Conservation (phyloP, 1,140 invertebrate species). For the Tyrophagus putrescentiae region DNA sequence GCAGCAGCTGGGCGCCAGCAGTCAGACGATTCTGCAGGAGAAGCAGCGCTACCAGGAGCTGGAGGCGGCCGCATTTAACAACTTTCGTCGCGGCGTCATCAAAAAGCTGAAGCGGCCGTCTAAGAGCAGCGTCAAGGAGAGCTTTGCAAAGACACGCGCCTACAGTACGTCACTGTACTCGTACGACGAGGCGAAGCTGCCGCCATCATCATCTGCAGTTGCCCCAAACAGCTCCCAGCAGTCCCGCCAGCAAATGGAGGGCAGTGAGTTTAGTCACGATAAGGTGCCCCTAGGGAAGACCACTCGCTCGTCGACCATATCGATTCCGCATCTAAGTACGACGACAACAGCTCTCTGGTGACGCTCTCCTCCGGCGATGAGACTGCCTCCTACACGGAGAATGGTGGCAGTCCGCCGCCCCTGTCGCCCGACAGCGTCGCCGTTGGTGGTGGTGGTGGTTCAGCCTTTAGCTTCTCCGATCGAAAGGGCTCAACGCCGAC, state of each 20-base stretch:
- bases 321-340: slow-evolving; percentile 6
- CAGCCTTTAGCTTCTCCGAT: not conserved
- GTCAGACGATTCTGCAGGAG: slow-evolving; percentile 76
- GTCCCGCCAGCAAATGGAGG: not conserved
- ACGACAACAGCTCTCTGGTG: not conserved
- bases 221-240: not conserved
- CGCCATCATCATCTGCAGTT: not conserved
- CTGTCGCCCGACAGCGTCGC: not conserved
- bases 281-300: not conserved
- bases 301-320: slow-evolving; percentile 9
- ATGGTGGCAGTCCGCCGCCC: too few species aligned
- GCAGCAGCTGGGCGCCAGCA: slow-evolving; percentile 64
- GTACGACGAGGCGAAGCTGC: slow-evolving; percentile 14
- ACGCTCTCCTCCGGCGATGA: not conserved
- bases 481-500: too few species aligned
- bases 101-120: slow-evolving; percentile 70
- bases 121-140: slow-evolving; percentile 34
- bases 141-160: not conserved
- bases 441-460: not conserved
- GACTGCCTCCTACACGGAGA: not conserved
- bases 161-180: slow-evolving; percentile 6
- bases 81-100: slow-evolving; percentile 61
- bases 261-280: too few species aligned
- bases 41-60: slow-evolving; percentile 73
- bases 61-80: slow-evolving; percentile 74